Conservation (phyloP, 1,140 invertebrate species). For the Sitodiplosis mosellana region DNA sequence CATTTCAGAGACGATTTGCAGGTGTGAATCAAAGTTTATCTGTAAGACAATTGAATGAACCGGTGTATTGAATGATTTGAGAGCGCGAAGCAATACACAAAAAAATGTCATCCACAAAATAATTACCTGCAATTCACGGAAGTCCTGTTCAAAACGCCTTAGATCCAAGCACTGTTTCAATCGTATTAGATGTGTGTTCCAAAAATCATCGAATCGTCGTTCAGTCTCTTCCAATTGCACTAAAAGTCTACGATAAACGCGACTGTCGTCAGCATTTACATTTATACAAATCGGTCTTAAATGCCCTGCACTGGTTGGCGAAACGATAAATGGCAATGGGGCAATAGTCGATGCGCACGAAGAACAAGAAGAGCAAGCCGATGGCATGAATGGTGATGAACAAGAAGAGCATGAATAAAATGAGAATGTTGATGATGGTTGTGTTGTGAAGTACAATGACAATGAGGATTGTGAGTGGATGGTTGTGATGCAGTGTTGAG, state of each 20-base stretch:
- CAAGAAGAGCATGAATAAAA: no score
- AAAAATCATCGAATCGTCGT: slow-evolving; percentile 82
- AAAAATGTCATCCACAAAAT: not conserved
- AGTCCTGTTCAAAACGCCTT: slow-evolving; percentile 76
- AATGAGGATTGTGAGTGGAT: no score
- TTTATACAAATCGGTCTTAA: slow-evolving; percentile 17
- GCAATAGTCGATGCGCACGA: no score
- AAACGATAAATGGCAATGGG: not conserved
- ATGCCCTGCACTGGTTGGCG: slow-evolving; percentile 16
- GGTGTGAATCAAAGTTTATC: slow-evolving; percentile 45
- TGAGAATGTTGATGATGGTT: no score
- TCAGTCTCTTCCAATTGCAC: slow-evolving; percentile 91
- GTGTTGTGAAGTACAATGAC: no score
- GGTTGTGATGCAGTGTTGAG: no score
- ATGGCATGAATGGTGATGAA: no score
- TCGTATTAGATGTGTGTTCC: slow-evolving; percentile 73
- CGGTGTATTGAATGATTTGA: no score
- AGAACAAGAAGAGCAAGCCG: no score
- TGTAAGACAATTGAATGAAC: no score
- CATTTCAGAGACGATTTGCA: slow-evolving; percentile 61
- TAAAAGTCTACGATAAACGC: slow-evolving; percentile 46
- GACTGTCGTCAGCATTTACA: slow-evolving; percentile 22
- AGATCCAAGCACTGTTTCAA: slow-evolving; percentile 76
- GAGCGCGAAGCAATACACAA: not conserved
- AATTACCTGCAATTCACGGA: slow-evolving; percentile 51